Percentiles rank a stretch among this genome's conserved stretches.
phyloP scores from a whole-genome alignment of 92 coral and sea anemone genomes.

The Zoanthus solanderi region DNA sequence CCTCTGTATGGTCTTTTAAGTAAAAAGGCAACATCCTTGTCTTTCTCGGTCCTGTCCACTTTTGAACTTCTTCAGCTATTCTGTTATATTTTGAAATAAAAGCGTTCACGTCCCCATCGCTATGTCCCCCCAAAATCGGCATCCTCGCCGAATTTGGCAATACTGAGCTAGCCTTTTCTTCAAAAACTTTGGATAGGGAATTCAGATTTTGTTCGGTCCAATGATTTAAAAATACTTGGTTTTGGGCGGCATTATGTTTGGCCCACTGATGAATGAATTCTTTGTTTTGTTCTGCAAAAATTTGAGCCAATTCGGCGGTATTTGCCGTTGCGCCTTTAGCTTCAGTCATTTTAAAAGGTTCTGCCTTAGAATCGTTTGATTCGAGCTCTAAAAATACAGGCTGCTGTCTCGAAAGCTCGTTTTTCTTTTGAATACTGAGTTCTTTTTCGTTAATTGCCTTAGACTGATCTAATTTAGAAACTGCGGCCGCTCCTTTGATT shows the following conservation, averaged over 20 bases:
- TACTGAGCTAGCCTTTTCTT: not conserved
- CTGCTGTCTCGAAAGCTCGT: not conserved
- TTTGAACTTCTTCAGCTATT: conserved; percentile 10
- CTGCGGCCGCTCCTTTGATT: too few species aligned
- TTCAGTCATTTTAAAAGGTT: not conserved
- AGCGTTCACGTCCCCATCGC: conserved; percentile 9
- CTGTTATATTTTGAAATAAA: conserved; percentile 26
- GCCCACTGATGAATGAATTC: conserved; percentile 6
- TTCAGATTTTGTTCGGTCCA: conserved; percentile 13
- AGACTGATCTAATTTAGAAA: too few species aligned
- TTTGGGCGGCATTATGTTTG: not conserved
- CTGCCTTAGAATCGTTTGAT: not conserved
- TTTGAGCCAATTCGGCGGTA: conserved; percentile 9
- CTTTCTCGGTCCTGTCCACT: conserved; percentile 5
- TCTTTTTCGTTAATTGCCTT: too few species aligned
- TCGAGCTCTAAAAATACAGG: conserved; percentile 26
- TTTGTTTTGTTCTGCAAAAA: conserved; percentile 10
- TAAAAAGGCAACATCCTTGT: conserved; percentile 8
- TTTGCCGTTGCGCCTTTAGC: not conserved
- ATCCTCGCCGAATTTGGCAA: conserved; percentile 5
- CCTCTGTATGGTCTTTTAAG: not conserved
- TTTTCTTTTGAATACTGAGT: too few species aligned
- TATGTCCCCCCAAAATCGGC: conserved; percentile 26
- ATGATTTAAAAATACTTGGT: not conserved
- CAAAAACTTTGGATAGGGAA: not conserved